Evolutionary conservation across 2,888 invertebrate genomes (phyloP).

Genomic region (Drosophila suboccidentalis): DNA sequence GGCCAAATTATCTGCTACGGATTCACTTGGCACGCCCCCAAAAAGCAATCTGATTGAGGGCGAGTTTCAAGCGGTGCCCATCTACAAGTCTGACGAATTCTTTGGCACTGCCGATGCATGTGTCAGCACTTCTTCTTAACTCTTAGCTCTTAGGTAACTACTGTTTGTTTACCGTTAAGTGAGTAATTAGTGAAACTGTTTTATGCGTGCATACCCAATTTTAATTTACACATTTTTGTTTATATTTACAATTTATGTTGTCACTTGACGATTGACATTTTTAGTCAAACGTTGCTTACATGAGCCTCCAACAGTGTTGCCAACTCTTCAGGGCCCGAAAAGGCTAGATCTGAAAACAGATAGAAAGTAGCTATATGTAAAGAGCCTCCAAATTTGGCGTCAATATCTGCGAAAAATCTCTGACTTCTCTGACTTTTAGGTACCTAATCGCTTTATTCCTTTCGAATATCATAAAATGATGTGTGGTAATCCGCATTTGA

Average conservation of each 20-base stretch:
- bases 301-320: too few relatives aligned
- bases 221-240: background rate
- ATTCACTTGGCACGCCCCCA: slow-evolving; percentile 27
- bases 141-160: background rate
- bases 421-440: too few relatives aligned
- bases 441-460: slow-evolving; percentile 25
- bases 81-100: slow-evolving; percentile 83
- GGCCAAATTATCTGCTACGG: slow-evolving; percentile 56
- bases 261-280: too few relatives aligned
- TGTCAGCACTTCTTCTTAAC: slow-evolving; percentile 9
- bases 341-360: too few relatives aligned
- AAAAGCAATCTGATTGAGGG: slow-evolving; percentile 76
- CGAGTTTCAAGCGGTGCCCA: slow-evolving; percentile 81
- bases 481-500: background rate
- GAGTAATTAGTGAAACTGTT: background rate
- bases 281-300: too few relatives aligned
- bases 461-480: slow-evolving; percentile 26
- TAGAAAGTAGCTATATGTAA: too few relatives aligned
- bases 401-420: too few relatives aligned
- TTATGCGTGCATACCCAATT: too few relatives aligned
- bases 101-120: slow-evolving; percentile 63
- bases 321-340: too few relatives aligned
- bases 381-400: too few relatives aligned
- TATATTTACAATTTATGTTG: background rate
- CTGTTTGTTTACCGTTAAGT: background rate